Percentiles rank a stretch among this genome's conserved stretches.
phyloP scores from a whole-genome alignment of 2,797 vertebrate species.

The Knipowitschia caucasica region DNA sequence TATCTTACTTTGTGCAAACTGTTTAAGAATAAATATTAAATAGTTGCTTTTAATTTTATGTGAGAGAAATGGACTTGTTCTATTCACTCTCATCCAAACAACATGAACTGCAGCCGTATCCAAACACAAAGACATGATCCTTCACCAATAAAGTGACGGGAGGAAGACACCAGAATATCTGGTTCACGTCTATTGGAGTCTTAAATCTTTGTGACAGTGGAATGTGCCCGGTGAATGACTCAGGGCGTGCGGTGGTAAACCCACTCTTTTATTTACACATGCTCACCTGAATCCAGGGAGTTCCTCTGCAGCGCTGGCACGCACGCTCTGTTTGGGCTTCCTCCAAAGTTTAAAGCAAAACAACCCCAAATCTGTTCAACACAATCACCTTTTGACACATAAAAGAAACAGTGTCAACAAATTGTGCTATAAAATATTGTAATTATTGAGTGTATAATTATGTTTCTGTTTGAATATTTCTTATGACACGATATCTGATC shows the following conservation, averaged over 20 bases:
- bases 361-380: background rate
- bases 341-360: background rate
- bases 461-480: background rate
- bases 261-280: conserved; percentile 66
- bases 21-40: too few relatives aligned
- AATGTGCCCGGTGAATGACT: conserved; percentile 63
- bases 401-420: background rate
- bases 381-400: background rate
- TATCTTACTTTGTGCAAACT: too few relatives aligned
- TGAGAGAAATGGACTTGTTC: too few relatives aligned
- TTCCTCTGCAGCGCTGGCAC: conserved; percentile 61
- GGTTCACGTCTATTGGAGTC: background rate
- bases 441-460: background rate
- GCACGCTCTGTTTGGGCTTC: background rate
- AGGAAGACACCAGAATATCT: conserved; percentile 12
- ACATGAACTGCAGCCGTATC: background rate
- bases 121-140: conserved; percentile 37
- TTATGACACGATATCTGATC: background rate
- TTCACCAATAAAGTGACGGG: conserved; percentile 29
- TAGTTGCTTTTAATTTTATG: too few relatives aligned
- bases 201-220: conserved; percentile 50
- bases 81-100: too few relatives aligned
- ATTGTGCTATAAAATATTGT: background rate
- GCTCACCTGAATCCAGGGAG: conserved; percentile 75
- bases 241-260: conserved; percentile 57